These are phyloP conservation scores for Myotis brandtii DNA, from an alignment of 2,113 vertebrate species.

Conservation along the genomic window DNA sequence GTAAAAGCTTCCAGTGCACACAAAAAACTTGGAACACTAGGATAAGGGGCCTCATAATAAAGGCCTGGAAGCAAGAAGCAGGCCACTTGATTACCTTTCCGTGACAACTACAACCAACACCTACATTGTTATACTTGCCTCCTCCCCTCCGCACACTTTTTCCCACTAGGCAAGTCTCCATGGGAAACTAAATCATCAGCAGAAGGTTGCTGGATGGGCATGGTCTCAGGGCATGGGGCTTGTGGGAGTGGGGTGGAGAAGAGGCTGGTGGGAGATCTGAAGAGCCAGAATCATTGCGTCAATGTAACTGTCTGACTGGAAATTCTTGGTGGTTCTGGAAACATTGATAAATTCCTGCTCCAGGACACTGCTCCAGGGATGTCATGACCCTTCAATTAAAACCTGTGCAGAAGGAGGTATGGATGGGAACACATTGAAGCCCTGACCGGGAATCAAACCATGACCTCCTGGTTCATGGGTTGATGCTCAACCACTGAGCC, in stretches of 20 bases:
- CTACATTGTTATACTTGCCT: not conserved
- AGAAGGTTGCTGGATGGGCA: not conserved
- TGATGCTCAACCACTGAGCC: too few relatives aligned
- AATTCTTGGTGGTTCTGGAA: conserved; percentile 29
- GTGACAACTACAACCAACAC: not conserved
- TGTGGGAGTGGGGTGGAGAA: not conserved
- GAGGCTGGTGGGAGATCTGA: not conserved
- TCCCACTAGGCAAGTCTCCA: not conserved
- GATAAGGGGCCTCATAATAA: not conserved
- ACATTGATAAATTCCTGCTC: not conserved
- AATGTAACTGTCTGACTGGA: not conserved
- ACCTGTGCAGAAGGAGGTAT: not conserved
- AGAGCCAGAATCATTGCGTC: not conserved
- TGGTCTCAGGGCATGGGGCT: not conserved
- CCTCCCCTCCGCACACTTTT: not conserved
- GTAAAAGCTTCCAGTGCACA: not conserved
- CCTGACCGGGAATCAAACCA: too few relatives aligned
- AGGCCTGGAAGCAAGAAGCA: not conserved
- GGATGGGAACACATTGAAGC: too few relatives aligned
- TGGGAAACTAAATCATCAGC: not conserved
- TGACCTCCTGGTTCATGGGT: too few relatives aligned
- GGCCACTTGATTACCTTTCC: not conserved
- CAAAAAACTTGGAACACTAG: not conserved
- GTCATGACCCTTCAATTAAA: conserved; percentile 3
- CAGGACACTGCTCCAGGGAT: not conserved